These are phyloP conservation scores for Nansenia antarctica DNA, from an alignment of 2,113 vertebrate genomes.

Conservation along the genomic window DNA sequence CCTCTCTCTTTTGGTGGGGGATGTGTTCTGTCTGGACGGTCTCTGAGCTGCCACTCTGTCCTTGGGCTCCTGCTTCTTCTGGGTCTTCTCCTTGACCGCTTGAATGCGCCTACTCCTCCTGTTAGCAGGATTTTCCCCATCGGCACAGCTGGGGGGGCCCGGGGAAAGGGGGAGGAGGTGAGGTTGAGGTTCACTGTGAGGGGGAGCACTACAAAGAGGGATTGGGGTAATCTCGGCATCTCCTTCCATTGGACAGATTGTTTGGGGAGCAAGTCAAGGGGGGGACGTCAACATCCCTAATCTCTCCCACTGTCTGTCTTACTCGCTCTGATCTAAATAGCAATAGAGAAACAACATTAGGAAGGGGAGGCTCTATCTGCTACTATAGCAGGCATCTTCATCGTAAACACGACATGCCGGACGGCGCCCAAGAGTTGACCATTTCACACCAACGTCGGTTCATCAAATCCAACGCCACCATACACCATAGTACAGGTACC, in stretches of 20 bases:
- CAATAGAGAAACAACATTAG: not conserved
- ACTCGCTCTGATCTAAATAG: not conserved
- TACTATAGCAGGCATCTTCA: constrained; percentile 11
- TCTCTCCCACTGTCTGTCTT: constrained; percentile 33
- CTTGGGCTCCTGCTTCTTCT: constrained; percentile 9
- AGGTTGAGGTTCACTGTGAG: constrained; percentile 53
- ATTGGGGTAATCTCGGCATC: constrained; percentile 48
- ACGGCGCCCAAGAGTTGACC: constrained; percentile 58
- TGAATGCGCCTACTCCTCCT: constrained; percentile 49
- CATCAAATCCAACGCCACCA: constrained; percentile 11
- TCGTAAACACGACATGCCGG: constrained; percentile 58
- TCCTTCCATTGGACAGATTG: constrained; percentile 68
- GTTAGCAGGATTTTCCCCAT: constrained; percentile 38
- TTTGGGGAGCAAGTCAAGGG: constrained; percentile 54
- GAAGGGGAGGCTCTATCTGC: not conserved
- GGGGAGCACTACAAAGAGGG: constrained; percentile 59
- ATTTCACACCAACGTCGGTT: not conserved
- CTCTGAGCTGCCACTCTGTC: constrained; percentile 14
- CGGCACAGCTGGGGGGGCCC: constrained; percentile 55
- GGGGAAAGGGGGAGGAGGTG: constrained; percentile 53
- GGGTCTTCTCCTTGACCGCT: no score
- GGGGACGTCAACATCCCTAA: constrained; percentile 66
- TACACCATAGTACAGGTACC: no score
- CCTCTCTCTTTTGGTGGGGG: constrained; percentile 38
- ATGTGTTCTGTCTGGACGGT: constrained; percentile 19